Evolutionary conservation across 2,797 vertebrate species (phyloP), one percentile per base, ranked within the genome.

Genomic region (Sebastes itinus): DNA sequence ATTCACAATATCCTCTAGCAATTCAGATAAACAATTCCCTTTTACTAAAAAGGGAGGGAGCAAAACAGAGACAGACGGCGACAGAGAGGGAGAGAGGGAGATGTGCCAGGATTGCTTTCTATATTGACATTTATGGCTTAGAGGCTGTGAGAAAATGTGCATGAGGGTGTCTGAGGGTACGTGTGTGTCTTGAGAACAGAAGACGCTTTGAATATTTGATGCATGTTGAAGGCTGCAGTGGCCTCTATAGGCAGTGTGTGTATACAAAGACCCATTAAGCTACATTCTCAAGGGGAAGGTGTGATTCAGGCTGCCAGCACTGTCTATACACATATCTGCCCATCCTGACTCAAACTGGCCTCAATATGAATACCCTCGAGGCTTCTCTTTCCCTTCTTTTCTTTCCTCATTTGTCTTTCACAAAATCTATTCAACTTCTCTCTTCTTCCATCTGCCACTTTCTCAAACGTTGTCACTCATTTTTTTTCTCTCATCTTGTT

Each of bases 11-110:
- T 92, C 91, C 81, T 85, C 75, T 42, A 72, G 88, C 83, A 89
- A 92, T 93, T 92, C 90, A 90, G 88, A 94, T 93, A 89, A 93
- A 94, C 89, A 90, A 88, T 88, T 85, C 83, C 28, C 78, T 88
- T 89, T 88, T 64, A 82, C 81, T 59, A 72, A 84, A 85, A 80
- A 60, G 6, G 42, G 72, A 83, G 49, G 68, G 77, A 70, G 77
- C 38, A 79, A 82, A 83, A 67, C 78, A 52, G 87, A 75, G 80
- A 78, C 83, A 87, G 84, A 88, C 49, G 52, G 82, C 22, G 3
- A 72, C 65, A 77, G 69, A 64, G 62, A 38, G 68, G 56, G 77
- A 77, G 68, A 64, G 59, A 38, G 68, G 56, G 58, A 87, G 77
- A 85, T 66, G 70, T 76, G 86, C 81, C 84, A 80, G 66, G 62